Conservation (phyloP, 2,888 invertebrate genomes). For the Nomada flava region DNA sequence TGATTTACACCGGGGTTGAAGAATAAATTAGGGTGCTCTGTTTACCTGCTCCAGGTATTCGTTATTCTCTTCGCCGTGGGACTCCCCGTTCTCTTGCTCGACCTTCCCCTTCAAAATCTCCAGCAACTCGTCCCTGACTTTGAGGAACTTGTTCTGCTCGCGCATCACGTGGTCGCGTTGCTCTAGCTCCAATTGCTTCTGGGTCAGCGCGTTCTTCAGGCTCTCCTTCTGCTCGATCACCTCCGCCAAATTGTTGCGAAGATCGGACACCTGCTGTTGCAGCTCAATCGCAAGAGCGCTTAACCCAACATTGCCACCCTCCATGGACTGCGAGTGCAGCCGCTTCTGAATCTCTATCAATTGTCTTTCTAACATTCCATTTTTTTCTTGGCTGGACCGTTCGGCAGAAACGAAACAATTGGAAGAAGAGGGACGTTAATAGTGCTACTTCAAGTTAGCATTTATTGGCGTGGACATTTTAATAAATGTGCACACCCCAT, state of each 20-base stretch:
- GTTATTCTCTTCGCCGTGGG: slow-evolving; percentile 55
- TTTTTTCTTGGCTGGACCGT: slow-evolving; percentile 70
- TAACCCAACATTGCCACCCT: slow-evolving; percentile 65
- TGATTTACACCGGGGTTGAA: background rate
- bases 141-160: slow-evolving; percentile 87
- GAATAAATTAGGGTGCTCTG: background rate
- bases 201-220: slow-evolving; percentile 84
- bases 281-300: slow-evolving; percentile 70
- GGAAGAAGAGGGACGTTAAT: background rate
- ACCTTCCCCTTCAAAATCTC: slow-evolving; percentile 87
- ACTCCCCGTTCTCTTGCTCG: slow-evolving; percentile 79
- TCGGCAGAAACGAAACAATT: background rate
- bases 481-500: background rate
- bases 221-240: slow-evolving; percentile 85
- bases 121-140: slow-evolving; percentile 87
- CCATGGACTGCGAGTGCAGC: slow-evolving; percentile 67
- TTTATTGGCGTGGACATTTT: background rate
- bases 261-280: slow-evolving; percentile 84
- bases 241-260: slow-evolving; percentile 85
- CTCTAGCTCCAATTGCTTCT: slow-evolving; percentile 87
- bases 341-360: slow-evolving; percentile 66
- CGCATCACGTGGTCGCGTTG: slow-evolving; percentile 87
- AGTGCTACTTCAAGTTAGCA: background rate
- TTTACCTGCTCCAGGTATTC: slow-evolving; percentile 62
- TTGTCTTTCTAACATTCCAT: slow-evolving; percentile 69